Conservation (phyloP, 2,113 vertebrate species). For the Pelodiscus sinensis region DNA sequence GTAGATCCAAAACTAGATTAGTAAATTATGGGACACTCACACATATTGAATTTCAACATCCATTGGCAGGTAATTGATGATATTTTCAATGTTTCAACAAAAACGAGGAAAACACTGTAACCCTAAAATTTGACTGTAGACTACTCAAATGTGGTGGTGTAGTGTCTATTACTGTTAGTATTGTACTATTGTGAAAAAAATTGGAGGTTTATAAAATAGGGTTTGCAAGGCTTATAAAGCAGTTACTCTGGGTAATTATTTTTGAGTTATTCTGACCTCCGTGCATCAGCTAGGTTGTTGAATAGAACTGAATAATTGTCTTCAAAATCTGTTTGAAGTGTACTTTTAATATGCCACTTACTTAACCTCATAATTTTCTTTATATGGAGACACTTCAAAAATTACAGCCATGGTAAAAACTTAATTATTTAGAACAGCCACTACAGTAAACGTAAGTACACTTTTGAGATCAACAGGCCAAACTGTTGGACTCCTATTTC, state of each 20-base stretch:
- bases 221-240: slow-evolving; percentile 23
- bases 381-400: slow-evolving; percentile 17
- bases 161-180: slow-evolving; percentile 14
- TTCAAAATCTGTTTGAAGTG: neutral
- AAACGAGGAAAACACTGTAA: slow-evolving; percentile 53
- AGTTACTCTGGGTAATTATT: neutral
- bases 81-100: slow-evolving; percentile 14
- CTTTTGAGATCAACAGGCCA: slow-evolving; percentile 19
- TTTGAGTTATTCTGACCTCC: slow-evolving; percentile 1
- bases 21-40: slow-evolving; percentile 58
- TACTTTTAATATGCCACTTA: neutral
- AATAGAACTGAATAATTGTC: neutral
- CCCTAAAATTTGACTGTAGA: slow-evolving; percentile 44
- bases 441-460: slow-evolving; percentile 66
- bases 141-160: slow-evolving; percentile 45
- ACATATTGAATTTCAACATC: slow-evolving; percentile 28
- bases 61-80: slow-evolving; percentile 47
- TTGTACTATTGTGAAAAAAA: slow-evolving; percentile 35
- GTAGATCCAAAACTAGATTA: slow-evolving; percentile 54
- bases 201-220: neutral
- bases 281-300: neutral
- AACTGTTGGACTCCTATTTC: slow-evolving; percentile 28
- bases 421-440: slow-evolving; percentile 60
- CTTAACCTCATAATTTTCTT: accelerated
- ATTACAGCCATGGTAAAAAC: slow-evolving; percentile 43